A percentile compares a stretch with the other conserved stretches of the same genome.
Conservation (phyloP, 2,797 vertebrate genomes). For the Emydoidea blandingii region DNA sequence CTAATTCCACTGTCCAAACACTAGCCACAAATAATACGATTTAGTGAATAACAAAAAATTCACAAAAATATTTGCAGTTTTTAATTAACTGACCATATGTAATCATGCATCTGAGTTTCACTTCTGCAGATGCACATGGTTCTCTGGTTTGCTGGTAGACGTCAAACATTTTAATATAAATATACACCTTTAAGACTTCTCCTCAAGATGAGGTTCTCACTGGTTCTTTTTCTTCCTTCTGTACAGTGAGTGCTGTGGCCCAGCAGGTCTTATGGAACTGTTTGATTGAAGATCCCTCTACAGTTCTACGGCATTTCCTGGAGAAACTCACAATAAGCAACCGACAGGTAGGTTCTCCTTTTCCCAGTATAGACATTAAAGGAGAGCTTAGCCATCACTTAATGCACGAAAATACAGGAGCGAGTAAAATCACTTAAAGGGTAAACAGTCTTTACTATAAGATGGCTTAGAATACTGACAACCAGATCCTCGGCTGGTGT, state of each 20-base stretch:
- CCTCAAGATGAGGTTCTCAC: not conserved
- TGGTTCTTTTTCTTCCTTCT: conserved; percentile 37
- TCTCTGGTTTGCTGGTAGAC: not conserved
- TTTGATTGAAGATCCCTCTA: conserved; percentile 97
- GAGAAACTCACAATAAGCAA: conserved; percentile 99
- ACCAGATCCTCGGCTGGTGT: not conserved
- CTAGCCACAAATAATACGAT: not conserved
- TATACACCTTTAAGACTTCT: not conserved
- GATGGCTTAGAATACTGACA: not conserved
- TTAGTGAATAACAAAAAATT: not conserved
- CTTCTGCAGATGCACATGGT: not conserved
- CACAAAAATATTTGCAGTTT: not conserved
- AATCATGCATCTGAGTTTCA: not conserved
- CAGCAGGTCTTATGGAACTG: conserved; percentile 99
- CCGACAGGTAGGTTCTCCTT: conserved; percentile 87
- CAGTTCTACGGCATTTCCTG: conserved; percentile 96
- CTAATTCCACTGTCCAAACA: not conserved
- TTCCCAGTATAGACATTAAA: not conserved
- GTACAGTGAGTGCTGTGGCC: conserved; percentile 94
- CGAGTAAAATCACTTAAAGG: not conserved
- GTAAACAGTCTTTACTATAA: not conserved
- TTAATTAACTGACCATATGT: not conserved
- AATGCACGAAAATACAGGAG: not conserved
- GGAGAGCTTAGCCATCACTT: fast-evolving
- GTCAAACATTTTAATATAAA: not conserved